Base-by-base conservation (phyloP, 2,113 vertebrate genomes). In the Megalops atlanticus region DNA sequence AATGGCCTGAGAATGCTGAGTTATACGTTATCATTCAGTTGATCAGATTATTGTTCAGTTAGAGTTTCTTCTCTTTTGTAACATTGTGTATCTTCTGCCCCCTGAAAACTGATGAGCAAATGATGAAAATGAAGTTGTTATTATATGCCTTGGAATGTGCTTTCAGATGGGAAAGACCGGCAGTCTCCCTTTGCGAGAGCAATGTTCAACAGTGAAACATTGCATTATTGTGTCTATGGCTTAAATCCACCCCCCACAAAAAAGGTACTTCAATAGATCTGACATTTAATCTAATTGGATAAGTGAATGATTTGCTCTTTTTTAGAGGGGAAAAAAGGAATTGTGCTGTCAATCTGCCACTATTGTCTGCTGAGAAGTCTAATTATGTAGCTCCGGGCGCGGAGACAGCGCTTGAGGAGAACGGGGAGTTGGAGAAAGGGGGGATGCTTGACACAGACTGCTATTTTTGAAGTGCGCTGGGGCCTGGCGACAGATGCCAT, bases 1-100 rank as follows among this genome's bases (percentile, higher is more conserved):
- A 90, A 89, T 84, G 83, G 84, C 86, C 88, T 88, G 77, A 77
- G 83, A 85, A 83, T 81, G 38, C 47, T 68, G 74, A 79, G 78
- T 74, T 80, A 69, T 73, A 86, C 81, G 77, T 70, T 69, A 87
- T 85, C 85, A 84, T 85, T 88, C 80, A 79, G 31, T 4, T 77
- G 78, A 43, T 70, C 41, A 79, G 80, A 84, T 79, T 83, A 77
- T 89, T 80, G 86, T 31, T 82, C 45, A 74, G 76, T 82, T 87
- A 84, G 31, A 31, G 36, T 35, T 77, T 31, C 24, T 74, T 78
- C 7, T 31, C 18, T 78, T 70, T 86, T 52, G 71, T 84, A 78
- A 81, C 2, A 2, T 45, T 64, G 24, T 27, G 31, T 11, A 4
- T 64, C 58, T 64, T 64, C 58, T n/a, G 24, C 58, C n/a, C 1